Evolutionary conservation across 1,140 invertebrate genomes (phyloP).

Genomic region (Cherax destructor): DNA sequence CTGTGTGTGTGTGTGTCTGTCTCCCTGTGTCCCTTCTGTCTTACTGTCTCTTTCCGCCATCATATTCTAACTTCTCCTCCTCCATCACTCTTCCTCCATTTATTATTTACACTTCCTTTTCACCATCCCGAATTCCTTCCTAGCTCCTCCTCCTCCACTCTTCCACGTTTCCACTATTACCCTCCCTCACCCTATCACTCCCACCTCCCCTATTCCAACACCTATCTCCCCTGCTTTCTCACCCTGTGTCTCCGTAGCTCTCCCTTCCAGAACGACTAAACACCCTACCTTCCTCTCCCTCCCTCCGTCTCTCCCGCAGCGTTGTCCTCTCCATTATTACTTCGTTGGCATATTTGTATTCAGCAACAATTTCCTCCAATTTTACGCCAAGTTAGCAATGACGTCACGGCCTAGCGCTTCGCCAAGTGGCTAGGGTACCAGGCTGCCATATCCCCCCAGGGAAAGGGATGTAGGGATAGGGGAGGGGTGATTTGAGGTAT

Average conservation of each 20-base stretch:
- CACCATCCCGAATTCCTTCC: background rate
- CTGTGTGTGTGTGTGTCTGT: background rate
- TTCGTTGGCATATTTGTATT: constrained; percentile 54
- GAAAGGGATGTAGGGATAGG: too few species aligned
- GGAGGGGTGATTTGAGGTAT: background rate
- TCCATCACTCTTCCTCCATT: constrained; percentile 1
- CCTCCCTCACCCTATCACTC: background rate
- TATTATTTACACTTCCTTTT: background rate
- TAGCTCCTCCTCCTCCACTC: background rate
- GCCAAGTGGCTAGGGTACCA: constrained; percentile 6
- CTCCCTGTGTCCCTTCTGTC: constrained; percentile 10
- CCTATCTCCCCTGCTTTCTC: background rate
- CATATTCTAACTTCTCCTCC: background rate
- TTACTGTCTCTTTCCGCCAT: background rate
- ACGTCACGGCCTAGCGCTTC: constrained; percentile 36
- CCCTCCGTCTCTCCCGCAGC: background rate
- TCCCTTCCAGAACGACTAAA: background rate
- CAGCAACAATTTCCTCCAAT: constrained; percentile 55
- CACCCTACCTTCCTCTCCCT: background rate
- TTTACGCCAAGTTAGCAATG: constrained; percentile 51
- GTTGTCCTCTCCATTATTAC: background rate
- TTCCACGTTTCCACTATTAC: too few species aligned
- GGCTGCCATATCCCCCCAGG: too few species aligned
- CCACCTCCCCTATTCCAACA: background rate
- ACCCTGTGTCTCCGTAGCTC: background rate